Conservation (phyloP, 2,888 invertebrate species). For the Cactoblastis cactorum region DNA sequence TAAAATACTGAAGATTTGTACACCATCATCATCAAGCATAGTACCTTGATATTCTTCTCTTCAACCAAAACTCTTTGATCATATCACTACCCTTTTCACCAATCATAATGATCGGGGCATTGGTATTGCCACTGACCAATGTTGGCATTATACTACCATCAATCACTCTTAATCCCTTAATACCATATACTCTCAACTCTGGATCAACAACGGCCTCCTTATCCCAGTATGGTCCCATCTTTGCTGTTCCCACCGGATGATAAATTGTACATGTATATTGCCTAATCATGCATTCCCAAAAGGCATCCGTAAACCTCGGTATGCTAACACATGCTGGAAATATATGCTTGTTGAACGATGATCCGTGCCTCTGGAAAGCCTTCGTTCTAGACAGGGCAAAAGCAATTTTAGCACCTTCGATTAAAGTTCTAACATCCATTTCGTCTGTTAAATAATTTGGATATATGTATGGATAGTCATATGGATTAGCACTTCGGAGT, state of each 20-base stretch:
- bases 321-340: constrained; percentile 89
- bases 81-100: constrained; percentile 93
- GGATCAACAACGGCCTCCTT: constrained; percentile 90
- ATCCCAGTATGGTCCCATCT: constrained; percentile 94
- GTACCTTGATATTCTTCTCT: constrained; percentile 70
- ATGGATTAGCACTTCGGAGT: constrained; percentile 89
- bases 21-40: constrained; percentile 48
- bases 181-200: constrained; percentile 87
- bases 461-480: constrained; percentile 92
- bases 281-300: constrained; percentile 93
- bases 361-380: constrained; percentile 86
- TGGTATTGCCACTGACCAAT: constrained; percentile 91
- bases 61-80: constrained; percentile 91
- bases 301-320: constrained; percentile 84
- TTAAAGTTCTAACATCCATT: constrained; percentile 86
- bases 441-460: constrained; percentile 93
- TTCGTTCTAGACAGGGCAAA: constrained; percentile 88
- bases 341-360: constrained; percentile 82
- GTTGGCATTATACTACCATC: constrained; percentile 94
- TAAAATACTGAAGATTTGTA: constrained; percentile 32
- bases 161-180: constrained; percentile 87
- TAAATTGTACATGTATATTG: constrained; percentile 91
- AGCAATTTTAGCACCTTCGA: constrained; percentile 92
- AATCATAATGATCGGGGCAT: constrained; percentile 93
- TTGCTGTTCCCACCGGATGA: constrained; percentile 92